Evolutionary conservation across 2,888 invertebrate species (phyloP).

Genomic region (Acleris laterana): DNA sequence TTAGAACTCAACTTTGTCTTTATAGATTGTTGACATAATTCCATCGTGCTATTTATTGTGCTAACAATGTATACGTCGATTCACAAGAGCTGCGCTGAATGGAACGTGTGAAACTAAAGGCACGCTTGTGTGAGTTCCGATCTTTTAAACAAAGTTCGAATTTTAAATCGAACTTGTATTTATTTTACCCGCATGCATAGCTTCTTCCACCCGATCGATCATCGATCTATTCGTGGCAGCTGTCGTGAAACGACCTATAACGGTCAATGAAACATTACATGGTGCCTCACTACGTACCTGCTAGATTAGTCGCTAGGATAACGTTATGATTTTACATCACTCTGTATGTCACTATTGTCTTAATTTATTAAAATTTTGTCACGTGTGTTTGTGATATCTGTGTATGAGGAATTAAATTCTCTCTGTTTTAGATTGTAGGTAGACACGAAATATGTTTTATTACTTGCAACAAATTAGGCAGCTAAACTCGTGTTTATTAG

Average conservation of each 20-base stretch:
- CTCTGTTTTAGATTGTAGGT: neutral
- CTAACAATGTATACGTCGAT: neutral
- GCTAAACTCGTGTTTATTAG: neutral
- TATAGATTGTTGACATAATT: neutral
- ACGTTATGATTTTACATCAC: constrained; percentile 40
- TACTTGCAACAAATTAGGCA: no score
- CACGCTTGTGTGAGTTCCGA: no score
- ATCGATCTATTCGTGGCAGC: no score
- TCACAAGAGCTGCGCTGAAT: no score
- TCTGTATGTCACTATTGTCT: neutral
- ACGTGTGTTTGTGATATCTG: constrained; percentile 12
- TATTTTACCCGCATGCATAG: no score
- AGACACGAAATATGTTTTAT: neutral
- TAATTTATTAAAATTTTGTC: constrained; percentile 21
- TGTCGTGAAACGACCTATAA: neutral
- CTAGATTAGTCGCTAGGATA: constrained; percentile 55
- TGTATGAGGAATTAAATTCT: neutral
- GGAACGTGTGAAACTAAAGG: no score
- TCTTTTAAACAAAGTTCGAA: no score
- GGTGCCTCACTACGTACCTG: constrained; percentile 78
- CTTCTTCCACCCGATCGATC: no score
- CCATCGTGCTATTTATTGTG: constrained; percentile 25
- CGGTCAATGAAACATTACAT: constrained; percentile 51
- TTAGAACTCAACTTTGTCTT: no score
- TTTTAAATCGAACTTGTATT: no score